Evolutionary conservation across 1,140 invertebrate genomes (phyloP), one percentile per base, ranked within the genome.

Genomic region (Cherax quadricarinatus): DNA sequence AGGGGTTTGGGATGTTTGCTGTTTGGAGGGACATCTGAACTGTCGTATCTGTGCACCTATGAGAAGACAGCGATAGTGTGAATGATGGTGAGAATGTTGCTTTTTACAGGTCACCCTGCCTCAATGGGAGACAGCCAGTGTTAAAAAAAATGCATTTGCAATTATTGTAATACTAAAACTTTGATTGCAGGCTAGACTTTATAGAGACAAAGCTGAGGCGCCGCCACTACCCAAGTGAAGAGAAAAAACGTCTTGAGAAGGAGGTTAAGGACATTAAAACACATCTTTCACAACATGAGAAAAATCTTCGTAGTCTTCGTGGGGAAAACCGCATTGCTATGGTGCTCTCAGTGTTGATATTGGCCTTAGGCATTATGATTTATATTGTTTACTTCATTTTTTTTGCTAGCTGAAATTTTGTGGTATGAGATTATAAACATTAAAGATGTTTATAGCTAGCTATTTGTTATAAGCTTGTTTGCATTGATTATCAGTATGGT

Each of bases 321-420:
- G 89, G 89, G 73, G 89, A 91, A 60, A 91, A 91, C 78, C 89
- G 89, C 5, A 84, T 91, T 24, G 89, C 89, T 53, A 91, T 91
- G 89, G 57, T 91, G 57, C 60, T 91, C 6, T 91, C 89, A 1
- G 75, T 91, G 10, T 66, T 91, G 21, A 79, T 91, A 49, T 60
- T 91, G 48, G 84, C 89, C 0, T 30, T 91, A 30, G 83, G 89
- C 4, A 48, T 80, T 16, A 75, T 91, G 60, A 70, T 91, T 30
- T 91, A 91, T 51, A 18, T 91, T 24, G 75, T 91, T 21, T 91
- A 91, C 66, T 48, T 60, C 57, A 79, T 86, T 21, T 24, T 91
- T 9, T 81, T 91, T 70, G 49, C 75, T 24, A 75, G 70, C 70
- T 75, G 70, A 75, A 30, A 75, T 10, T 30, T n/a, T 75, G 12